Conservation (phyloP, 2,113 vertebrate species). For the Stigmatopora argus region DNA sequence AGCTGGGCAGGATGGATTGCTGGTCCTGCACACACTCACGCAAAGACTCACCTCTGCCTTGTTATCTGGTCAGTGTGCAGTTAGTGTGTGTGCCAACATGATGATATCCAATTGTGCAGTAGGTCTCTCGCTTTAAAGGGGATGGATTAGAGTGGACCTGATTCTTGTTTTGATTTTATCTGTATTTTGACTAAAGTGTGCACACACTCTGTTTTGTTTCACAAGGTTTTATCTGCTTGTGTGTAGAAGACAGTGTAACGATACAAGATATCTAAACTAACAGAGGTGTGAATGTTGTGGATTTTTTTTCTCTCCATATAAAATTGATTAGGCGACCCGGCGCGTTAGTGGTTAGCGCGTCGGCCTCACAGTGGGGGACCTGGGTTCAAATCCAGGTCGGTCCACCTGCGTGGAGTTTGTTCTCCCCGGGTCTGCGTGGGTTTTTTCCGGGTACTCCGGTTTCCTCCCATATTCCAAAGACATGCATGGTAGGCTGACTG, state of each 20-base stretch:
- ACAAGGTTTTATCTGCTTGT: not conserved
- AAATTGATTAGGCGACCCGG: no score
- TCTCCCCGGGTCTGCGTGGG: no score
- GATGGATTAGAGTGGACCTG: slow-evolving; percentile 31
- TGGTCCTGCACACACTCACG: slow-evolving; percentile 52
- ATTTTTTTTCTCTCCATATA: not conserved
- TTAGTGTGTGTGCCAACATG: slow-evolving; percentile 18
- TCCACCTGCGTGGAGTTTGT: no score
- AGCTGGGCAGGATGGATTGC: slow-evolving; percentile 86
- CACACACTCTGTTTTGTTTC: not conserved
- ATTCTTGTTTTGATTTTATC: slow-evolving; percentile 38
- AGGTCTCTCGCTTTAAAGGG: slow-evolving; percentile 40
- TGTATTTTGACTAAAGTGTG: slow-evolving; percentile 24
- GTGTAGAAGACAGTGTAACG: not conserved
- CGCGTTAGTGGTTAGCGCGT: no score
- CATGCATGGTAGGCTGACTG: no score
- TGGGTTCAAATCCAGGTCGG: no score
- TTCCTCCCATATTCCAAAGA: no score
- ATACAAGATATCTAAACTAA: not conserved
- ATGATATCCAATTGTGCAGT: slow-evolving; percentile 55
- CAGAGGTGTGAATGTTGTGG: not conserved
- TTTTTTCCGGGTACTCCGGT: no score
- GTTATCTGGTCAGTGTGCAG: slow-evolving; percentile 35
- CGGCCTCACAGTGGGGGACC: no score
- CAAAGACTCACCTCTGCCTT: slow-evolving; percentile 15